phyloP scores from a whole-genome alignment of 2,113 vertebrate genomes.

The Paratilapia polleni region DNA sequence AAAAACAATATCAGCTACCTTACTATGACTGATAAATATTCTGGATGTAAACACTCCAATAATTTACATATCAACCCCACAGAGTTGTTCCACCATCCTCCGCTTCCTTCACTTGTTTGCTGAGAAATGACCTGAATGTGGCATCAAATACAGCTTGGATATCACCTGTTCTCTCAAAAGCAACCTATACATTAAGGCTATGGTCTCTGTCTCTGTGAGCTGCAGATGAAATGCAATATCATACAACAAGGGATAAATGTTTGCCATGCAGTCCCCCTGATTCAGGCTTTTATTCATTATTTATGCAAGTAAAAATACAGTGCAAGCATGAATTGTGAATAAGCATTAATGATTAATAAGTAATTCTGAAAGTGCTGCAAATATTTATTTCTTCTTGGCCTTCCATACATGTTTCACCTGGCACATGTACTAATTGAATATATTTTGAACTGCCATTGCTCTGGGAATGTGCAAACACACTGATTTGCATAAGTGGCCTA shows the following conservation, averaged over 20 bases:
- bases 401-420: constrained; percentile 20
- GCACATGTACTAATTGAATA: constrained; percentile 5
- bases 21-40: too few species aligned
- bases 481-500: constrained; percentile 31
- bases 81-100: neutral
- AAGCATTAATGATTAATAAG: constrained; percentile 58
- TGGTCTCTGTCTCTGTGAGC: neutral
- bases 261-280: constrained; percentile 12
- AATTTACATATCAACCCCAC: too few species aligned
- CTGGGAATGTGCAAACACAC: constrained; percentile 5
- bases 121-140: neutral
- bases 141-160: neutral
- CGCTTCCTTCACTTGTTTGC: neutral
- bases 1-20: too few species aligned
- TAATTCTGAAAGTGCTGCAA: neutral
- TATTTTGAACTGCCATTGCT: constrained; percentile 6
- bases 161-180: neutral
- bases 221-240: neutral
- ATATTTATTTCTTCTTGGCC: constrained; percentile 42
- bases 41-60: too few species aligned
- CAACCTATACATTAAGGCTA: neutral
- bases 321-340: constrained; percentile 43
- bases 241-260: constrained; percentile 24
- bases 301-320: constrained; percentile 42
- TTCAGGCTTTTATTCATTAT: constrained; percentile 43